Percentiles rank a stretch among this genome's conserved stretches.
Conservation (phyloP, 2,888 invertebrate species). For the Parnassius orleans region DNA sequence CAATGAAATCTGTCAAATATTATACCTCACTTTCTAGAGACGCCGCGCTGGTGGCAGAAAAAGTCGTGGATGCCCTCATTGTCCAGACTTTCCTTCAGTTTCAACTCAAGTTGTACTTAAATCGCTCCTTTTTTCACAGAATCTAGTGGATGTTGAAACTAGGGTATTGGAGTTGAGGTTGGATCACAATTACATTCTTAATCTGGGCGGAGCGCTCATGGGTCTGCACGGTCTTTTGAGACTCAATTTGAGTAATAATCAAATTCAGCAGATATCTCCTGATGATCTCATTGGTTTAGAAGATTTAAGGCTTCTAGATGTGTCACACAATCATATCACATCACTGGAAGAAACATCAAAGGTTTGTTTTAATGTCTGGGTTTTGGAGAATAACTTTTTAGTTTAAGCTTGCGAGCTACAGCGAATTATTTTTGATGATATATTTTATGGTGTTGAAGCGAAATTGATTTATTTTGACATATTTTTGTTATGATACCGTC, state of each 20-base stretch:
- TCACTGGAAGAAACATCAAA: conserved; percentile 91
- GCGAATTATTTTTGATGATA: conserved; percentile 27
- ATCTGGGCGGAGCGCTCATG: conserved; percentile 87
- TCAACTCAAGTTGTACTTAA: too few relatives aligned
- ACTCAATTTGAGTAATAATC: conserved; percentile 88
- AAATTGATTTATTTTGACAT: background rate
- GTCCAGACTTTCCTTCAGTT: too few relatives aligned
- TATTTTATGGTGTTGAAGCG: conserved; percentile 12
- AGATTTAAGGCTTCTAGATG: conserved; percentile 86
- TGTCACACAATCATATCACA: conserved; percentile 88
- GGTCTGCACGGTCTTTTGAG: conserved; percentile 87
- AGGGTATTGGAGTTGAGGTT: conserved; percentile 86
- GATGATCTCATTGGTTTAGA: conserved; percentile 90
- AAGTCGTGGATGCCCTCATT: too few relatives aligned
- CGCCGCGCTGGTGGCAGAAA: too few relatives aligned
- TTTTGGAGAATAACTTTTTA: conserved; percentile 32
- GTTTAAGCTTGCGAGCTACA: conserved; percentile 32
- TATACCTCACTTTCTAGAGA: too few relatives aligned
- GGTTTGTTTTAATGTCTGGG: conserved; percentile 68
- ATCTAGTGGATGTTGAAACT: conserved; percentile 88
- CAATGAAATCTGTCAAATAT: too few relatives aligned
- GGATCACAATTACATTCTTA: conserved; percentile 86
- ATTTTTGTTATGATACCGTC: background rate
- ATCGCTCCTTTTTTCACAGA: conserved; percentile 71
- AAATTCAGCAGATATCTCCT: conserved; percentile 85